These are phyloP conservation scores for Enteromius unitaeniatus DNA, from an alignment of 2,797 vertebrate genomes.

Conservation along the genomic window DNA sequence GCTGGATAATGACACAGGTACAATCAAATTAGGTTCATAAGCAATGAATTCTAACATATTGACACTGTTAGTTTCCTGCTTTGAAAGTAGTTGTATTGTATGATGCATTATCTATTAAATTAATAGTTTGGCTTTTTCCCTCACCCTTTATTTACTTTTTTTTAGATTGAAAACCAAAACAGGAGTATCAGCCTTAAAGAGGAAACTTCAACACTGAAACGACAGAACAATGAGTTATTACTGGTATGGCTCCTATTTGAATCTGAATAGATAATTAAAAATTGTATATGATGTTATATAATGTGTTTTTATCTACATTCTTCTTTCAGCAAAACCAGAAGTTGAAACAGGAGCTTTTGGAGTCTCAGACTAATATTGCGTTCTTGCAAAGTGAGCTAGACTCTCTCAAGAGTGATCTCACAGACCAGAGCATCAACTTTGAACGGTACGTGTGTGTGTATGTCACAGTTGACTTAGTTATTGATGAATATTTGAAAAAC, in stretches of 20 bases:
- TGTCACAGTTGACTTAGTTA: neutral
- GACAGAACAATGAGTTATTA: slow-evolving; percentile 86
- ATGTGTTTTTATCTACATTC: neutral
- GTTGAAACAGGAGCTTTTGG: slow-evolving; percentile 92
- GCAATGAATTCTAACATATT: neutral
- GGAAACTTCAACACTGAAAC: slow-evolving; percentile 85
- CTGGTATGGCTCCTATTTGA: slow-evolving; percentile 79
- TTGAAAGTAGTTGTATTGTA: neutral
- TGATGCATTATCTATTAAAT: neutral
- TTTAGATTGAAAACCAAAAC: slow-evolving; percentile 91
- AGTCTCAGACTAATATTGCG: slow-evolving; percentile 91
- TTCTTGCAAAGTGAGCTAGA: slow-evolving; percentile 94
- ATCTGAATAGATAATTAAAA: neutral
- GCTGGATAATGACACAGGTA: neutral
- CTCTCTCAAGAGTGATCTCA: slow-evolving; percentile 91
- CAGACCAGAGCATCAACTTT: slow-evolving; percentile 89
- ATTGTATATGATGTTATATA: neutral
- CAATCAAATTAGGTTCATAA: neutral
- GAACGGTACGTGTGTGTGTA: slow-evolving; percentile 80
- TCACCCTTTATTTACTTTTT: neutral
- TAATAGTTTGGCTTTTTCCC: neutral
- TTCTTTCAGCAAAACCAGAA: slow-evolving; percentile 88
- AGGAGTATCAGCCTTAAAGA: slow-evolving; percentile 85
- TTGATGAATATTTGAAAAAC: slow-evolving; percentile 12
- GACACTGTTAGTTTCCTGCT: neutral